phyloP scores from a whole-genome alignment of 2,888 invertebrate species.

The Plagodis dolabraria region DNA sequence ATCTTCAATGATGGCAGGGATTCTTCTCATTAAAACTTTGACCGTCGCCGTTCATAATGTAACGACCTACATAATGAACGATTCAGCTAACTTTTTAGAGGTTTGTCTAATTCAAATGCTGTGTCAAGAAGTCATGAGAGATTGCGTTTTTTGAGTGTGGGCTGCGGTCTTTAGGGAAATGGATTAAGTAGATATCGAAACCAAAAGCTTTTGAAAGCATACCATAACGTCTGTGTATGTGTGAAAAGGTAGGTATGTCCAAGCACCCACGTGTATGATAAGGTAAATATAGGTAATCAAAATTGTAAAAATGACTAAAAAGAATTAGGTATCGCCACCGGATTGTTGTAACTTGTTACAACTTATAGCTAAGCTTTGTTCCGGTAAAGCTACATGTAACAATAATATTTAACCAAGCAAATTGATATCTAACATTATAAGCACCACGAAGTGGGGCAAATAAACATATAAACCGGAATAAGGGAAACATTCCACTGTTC shows the following conservation, averaged over 20 bases:
- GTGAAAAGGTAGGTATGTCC: no score
- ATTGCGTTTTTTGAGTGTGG: conserved; percentile 9
- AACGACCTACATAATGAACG: conserved; percentile 62
- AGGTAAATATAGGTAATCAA: no score
- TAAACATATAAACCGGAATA: conserved; percentile 25
- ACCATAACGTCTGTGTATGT: no score
- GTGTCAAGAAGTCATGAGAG: conserved; percentile 41
- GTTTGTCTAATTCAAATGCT: conserved; percentile 54
- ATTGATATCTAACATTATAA: conserved; percentile 18
- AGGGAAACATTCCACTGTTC: conserved; percentile 20
- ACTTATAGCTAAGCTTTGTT: no score
- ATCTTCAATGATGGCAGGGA: conserved; percentile 50
- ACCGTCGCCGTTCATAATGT: conserved; percentile 62
- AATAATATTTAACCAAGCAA: conserved; percentile 24
- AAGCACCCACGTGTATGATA: no score
- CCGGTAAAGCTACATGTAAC: background rate
- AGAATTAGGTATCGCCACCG: no score
- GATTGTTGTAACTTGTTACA: no score
- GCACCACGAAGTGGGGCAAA: conserved; percentile 14
- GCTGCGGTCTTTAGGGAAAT: background rate
- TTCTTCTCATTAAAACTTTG: conserved; percentile 72
- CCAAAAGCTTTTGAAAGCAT: no score
- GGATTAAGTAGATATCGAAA: background rate
- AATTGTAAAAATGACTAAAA: no score
- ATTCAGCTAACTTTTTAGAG: conserved; percentile 48